Conservation (phyloP, 2,888 invertebrate genomes). For the Cryptus viduatorius region DNA sequence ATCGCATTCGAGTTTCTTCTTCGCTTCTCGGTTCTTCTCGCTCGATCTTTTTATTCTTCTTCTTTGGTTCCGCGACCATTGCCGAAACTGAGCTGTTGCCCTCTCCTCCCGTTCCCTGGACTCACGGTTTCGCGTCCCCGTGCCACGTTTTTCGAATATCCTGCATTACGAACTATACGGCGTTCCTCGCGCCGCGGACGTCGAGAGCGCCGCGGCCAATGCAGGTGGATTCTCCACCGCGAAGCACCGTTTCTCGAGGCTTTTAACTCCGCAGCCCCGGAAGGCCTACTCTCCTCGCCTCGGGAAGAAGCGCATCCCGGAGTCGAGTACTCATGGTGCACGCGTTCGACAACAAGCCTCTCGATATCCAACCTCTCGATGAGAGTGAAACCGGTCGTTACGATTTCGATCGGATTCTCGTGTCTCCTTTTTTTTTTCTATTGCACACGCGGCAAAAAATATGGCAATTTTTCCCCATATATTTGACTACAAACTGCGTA, state of each 20-base stretch:
- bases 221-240: constrained; percentile 47
- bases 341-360: constrained; percentile 33
- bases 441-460: background rate
- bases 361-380: constrained; percentile 45
- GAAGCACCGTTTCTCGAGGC: constrained; percentile 50
- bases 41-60: constrained; percentile 23
- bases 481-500: too few species aligned
- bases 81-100: constrained; percentile 2
- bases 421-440: constrained; percentile 37
- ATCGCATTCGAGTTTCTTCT: constrained; percentile 12
- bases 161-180: constrained; percentile 3
- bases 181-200: constrained; percentile 6
- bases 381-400: constrained; percentile 69
- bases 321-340: constrained; percentile 14
- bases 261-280: constrained; percentile 11
- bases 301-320: constrained; percentile 17
- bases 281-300: constrained; percentile 1
- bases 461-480: too few species aligned
- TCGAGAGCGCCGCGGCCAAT: constrained; percentile 9
- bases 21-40: constrained; percentile 7
- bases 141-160: constrained; percentile 45
- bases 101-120: background rate
- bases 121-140: constrained; percentile 34
- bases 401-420: constrained; percentile 62
- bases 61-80: constrained; percentile 18